Base-by-base conservation (phyloP, 2,797 vertebrate genomes). In the Pelodytes ibericus region DNA sequence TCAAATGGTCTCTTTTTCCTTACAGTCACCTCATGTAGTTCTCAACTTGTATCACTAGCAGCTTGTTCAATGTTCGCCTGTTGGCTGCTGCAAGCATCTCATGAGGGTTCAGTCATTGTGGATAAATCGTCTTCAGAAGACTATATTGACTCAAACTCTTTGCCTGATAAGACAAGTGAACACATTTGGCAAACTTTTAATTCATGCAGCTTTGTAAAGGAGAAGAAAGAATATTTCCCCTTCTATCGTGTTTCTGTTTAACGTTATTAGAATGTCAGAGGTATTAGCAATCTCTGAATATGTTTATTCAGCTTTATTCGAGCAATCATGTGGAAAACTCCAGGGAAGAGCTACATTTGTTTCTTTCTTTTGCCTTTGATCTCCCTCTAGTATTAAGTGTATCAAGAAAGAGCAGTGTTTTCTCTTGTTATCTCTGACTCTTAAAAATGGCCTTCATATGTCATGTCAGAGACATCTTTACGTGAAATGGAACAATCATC, bases 241-340 rank as follows among this genome's bases (percentile, higher is more conserved):
- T 22, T 66, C 16, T 47, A 67, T 72, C 39, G 57, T 77, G 75
- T 65, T 65, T 77, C 75, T 77, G 75, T 65, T 77, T 72, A 44
- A 77, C 68, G 26, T 77, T 72, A 77, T 71, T 66, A 58, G 57
- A 66, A 71, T 72, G 68, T 77, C 61, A 51, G 49, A 77, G 30
- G 53, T 49, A 77, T 72, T 71, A 49, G 44, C 62, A 66, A 49
- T 77, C 51, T 51, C 61, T 11, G 10, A 65, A 64, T 44, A 57
- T 77, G 74, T 71, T 77, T 77, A 58, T 71, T 76, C 74, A 76
- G 74, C 74, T 76, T 77, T 77, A 64, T 71, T 57, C 18, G 20
- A 72, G 68, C 69, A 77, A 72, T 77, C 58, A 33, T 65, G 59
- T 63, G n/a, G 47, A 71, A 71, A 65, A 53, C 75, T 53, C 75